Conservation (phyloP, 2,888 invertebrate genomes). For the Plemyria rubiginata region DNA sequence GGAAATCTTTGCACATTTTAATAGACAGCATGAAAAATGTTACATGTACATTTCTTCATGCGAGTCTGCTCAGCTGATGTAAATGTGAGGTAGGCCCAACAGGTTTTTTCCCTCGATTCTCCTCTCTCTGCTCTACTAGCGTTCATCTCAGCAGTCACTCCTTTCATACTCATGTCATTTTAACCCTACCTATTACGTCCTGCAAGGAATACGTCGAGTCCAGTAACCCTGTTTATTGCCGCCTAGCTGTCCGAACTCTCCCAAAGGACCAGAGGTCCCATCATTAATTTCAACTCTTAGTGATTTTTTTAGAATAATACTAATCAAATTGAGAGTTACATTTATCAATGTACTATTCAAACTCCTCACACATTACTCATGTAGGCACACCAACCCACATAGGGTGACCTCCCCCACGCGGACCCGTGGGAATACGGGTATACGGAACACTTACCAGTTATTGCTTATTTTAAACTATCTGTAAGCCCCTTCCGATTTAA, state of each 20-base stretch:
- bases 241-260: too few relatives aligned
- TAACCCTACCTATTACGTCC: too few relatives aligned
- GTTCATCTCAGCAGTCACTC: too few relatives aligned
- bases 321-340: constrained; percentile 20
- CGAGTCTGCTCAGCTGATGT: neutral
- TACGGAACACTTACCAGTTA: constrained; percentile 47
- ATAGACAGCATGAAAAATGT: neutral
- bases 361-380: constrained; percentile 17
- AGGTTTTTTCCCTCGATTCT: too few relatives aligned
- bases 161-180: too few relatives aligned
- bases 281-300: neutral
- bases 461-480: constrained; percentile 48
- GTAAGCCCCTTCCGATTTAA: constrained; percentile 34
- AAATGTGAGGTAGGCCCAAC: too few relatives aligned
- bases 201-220: too few relatives aligned
- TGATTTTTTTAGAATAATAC: constrained; percentile 13
- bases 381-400: constrained; percentile 24
- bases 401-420: constrained; percentile 40
- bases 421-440: constrained; percentile 50
- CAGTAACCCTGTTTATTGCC: too few relatives aligned
- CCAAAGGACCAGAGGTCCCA: neutral
- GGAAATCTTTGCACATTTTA: neutral
- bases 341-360: constrained; percentile 15
- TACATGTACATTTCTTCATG: too few relatives aligned
- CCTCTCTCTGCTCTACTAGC: too few relatives aligned